Conservation (phyloP, 2,888 invertebrate species). For the Erpobdella octoculata region DNA sequence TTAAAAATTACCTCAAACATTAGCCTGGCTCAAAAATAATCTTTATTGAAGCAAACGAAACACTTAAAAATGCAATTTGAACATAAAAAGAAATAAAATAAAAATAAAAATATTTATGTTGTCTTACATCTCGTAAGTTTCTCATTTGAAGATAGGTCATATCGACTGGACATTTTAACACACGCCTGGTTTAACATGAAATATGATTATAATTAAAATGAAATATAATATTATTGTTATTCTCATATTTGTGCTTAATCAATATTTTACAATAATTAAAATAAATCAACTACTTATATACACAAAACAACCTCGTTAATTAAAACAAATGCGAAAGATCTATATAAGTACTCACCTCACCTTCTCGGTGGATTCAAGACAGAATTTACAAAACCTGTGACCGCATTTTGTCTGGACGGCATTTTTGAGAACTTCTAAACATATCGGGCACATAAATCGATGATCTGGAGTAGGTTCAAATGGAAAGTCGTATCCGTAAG, state of each 20-base stretch:
- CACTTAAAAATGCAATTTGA: too few relatives aligned
- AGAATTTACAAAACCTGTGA: constrained; percentile 78
- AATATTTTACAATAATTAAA: neutral
- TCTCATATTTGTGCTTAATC: neutral
- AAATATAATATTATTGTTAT: neutral
- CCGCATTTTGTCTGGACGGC: constrained; percentile 81
- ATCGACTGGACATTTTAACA: neutral
- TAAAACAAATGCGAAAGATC: neutral
- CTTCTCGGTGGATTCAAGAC: constrained; percentile 51
- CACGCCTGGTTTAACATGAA: neutral
- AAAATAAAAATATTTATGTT: too few relatives aligned
- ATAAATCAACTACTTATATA: neutral
- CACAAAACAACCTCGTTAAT: neutral
- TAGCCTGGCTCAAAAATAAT: too few relatives aligned
- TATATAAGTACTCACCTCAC: neutral
- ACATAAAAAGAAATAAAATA: too few relatives aligned
- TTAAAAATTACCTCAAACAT: too few relatives aligned
- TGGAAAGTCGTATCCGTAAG: constrained; percentile 32
- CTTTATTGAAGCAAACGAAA: too few relatives aligned
- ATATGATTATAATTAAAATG: neutral
- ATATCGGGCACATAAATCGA: constrained; percentile 79
- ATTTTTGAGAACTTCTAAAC: constrained; percentile 75
- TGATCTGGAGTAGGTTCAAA: constrained; percentile 39
- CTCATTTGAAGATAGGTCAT: neutral
- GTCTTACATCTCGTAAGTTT: neutral